Percentiles rank a stretch among this genome's conserved stretches.
Evolutionary conservation across 2,113 vertebrate species (phyloP).

Genomic region (Lophura nycthemera): DNA sequence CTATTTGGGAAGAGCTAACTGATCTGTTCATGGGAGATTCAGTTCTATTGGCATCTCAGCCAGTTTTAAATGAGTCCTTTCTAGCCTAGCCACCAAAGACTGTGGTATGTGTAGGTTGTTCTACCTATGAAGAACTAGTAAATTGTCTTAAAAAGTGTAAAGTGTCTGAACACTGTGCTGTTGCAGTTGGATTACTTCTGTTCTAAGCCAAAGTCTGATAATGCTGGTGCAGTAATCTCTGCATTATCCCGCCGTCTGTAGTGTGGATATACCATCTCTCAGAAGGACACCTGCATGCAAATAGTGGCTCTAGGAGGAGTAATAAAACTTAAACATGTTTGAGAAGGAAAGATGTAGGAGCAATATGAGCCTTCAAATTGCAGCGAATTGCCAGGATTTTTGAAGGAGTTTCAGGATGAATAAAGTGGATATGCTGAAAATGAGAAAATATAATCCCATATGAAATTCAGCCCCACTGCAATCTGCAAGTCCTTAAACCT

Average conservation of each 20-base stretch:
- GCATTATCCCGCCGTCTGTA: background rate
- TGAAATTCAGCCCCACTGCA: conserved; percentile 35
- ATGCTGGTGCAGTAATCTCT: background rate
- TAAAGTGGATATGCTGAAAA: conserved; percentile 34
- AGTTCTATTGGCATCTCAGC: background rate
- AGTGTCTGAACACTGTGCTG: background rate
- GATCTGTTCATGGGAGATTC: background rate
- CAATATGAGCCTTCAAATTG: conserved; percentile 22
- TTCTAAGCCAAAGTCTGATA: background rate
- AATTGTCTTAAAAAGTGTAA: background rate
- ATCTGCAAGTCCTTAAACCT: background rate
- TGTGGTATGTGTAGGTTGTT: background rate
- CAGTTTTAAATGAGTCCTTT: background rate
- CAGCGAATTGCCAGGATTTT: background rate
- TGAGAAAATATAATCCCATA: background rate
- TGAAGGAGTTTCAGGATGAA: conserved; percentile 19
- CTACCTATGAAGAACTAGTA: background rate
- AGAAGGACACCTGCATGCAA: conserved; percentile 15
- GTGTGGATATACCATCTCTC: background rate
- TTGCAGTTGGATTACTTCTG: background rate
- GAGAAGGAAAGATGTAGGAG: conserved; percentile 9
- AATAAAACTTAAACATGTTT: background rate
- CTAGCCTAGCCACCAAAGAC: background rate
- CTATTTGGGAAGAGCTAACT: background rate
- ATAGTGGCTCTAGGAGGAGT: background rate